Evolutionary conservation across 2,113 vertebrate species (phyloP).

Genomic region (Neoarius graeffei): DNA sequence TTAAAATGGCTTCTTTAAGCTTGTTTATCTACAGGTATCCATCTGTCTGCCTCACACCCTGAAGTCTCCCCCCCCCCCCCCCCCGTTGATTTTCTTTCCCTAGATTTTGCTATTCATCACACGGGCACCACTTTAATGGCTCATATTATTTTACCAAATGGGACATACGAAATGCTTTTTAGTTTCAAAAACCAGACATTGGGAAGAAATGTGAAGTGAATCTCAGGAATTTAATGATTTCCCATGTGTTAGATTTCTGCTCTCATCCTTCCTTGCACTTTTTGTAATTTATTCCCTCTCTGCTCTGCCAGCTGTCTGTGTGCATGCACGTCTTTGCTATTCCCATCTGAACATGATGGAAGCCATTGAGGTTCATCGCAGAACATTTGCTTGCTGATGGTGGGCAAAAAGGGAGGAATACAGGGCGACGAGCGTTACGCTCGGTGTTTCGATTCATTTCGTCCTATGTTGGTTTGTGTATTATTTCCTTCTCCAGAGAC

Average conservation of each 20-base stretch:
- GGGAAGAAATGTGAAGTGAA: slow-evolving; percentile 15
- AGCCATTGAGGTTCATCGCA: slow-evolving; percentile 18
- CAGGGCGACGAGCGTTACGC: not conserved
- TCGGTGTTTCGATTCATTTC: slow-evolving; percentile 15
- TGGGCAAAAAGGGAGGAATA: not conserved
- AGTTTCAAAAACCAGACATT: not conserved
- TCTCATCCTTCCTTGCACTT: slow-evolving; percentile 7
- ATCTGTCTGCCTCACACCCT: not conserved
- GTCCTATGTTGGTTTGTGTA: slow-evolving; percentile 12
- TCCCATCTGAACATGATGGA: slow-evolving; percentile 5
- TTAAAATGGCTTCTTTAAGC: not conserved
- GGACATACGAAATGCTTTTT: not conserved
- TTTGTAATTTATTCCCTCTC: slow-evolving; percentile 1
- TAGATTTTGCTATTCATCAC: not conserved
- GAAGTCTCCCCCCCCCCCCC: too few species aligned
- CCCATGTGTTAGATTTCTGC: slow-evolving; percentile 11
- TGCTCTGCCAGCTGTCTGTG: slow-evolving; percentile 7
- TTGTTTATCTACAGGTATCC: slow-evolving; percentile 6
- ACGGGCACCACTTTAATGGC: not conserved
- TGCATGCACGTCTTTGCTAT: slow-evolving; percentile 5
- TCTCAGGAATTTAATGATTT: slow-evolving; percentile 21
- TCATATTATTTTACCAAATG: slow-evolving; percentile 13
- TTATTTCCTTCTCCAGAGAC: slow-evolving; percentile 21
- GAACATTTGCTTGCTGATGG: slow-evolving; percentile 29
- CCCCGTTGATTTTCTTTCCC: not conserved